These are phyloP conservation scores for Tarsius wallacei DNA, from an alignment of 2,797 vertebrate genomes.

Conservation along the genomic window DNA sequence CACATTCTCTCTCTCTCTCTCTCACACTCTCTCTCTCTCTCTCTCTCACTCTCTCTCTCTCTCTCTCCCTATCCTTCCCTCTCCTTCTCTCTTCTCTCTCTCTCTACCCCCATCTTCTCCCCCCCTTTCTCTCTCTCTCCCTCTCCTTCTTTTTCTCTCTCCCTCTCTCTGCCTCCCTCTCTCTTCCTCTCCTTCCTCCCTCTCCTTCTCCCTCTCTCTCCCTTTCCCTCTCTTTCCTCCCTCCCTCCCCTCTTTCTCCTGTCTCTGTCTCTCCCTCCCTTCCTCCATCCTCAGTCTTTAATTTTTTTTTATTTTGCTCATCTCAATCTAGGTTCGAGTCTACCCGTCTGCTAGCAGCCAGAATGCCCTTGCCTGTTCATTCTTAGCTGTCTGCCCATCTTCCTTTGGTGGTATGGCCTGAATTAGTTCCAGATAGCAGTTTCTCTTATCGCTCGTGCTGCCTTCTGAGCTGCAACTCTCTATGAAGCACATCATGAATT, in stretches of 20 bases:
- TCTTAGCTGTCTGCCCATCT: neutral
- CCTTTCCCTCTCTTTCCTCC: no score
- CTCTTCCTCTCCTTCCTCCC: no score
- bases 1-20: neutral
- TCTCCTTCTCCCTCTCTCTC: neutral
- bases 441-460: neutral
- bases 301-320: neutral
- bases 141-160: no score
- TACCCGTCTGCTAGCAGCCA: neutral
- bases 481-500: neutral
- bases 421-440: neutral
- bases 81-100: accelerated
- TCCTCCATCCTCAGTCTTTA: neutral
- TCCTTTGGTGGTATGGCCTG: neutral
- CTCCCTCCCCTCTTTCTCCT: accelerated
- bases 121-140: accelerated
- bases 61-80: no score
- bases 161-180: accelerated
- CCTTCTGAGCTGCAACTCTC: neutral
- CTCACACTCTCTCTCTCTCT: neutral
- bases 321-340: neutral
- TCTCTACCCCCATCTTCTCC: accelerated
- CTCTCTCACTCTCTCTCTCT: neutral
- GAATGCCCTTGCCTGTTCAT: neutral
- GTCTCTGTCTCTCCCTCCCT: no score